A percentile compares a stretch with the other conserved stretches of the same genome.
phyloP scores from a whole-genome alignment of 2,113 vertebrate genomes.

The Nothobranchius furzeri region DNA sequence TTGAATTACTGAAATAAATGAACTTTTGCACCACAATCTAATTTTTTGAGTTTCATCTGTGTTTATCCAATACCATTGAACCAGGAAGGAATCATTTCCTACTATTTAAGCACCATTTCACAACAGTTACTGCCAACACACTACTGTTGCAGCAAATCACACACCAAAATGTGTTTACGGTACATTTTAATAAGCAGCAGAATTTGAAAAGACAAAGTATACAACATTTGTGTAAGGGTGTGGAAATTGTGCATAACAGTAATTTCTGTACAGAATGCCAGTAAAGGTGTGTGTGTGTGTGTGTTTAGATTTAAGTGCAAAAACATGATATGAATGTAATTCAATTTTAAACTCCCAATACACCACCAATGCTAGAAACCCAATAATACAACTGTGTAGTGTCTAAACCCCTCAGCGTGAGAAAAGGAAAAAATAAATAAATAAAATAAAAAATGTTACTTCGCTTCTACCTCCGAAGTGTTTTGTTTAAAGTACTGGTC shows the following conservation, averaged over 20 bases:
- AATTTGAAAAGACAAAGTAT: not conserved
- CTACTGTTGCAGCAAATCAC: too few species aligned
- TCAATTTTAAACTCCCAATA: not conserved
- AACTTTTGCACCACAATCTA: too few species aligned
- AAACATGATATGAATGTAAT: not conserved
- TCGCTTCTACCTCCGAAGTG: too few species aligned
- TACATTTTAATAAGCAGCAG: not conserved
- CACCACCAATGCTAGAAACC: not conserved
- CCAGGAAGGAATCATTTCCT: too few species aligned
- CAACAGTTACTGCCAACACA: too few species aligned
- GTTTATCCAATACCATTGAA: too few species aligned
- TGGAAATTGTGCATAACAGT: not conserved
- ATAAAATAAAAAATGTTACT: not conserved
- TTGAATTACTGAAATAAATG: too few species aligned
- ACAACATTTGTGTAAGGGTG: slow-evolving; percentile 22
- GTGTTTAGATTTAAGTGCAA: slow-evolving; percentile 25
- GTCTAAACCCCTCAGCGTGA: not conserved
- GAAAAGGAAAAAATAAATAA: not conserved
- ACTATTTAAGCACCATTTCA: too few species aligned
- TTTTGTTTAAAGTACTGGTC: too few species aligned
- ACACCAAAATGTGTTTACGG: not conserved
- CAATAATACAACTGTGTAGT: not conserved
- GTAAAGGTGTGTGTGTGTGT: slow-evolving; percentile 13
- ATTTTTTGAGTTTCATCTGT: too few species aligned
- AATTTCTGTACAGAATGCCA: slow-evolving; percentile 25